Base-by-base conservation (phyloP, 1,140 invertebrate genomes). In the Aphelinus atriplicis region DNA sequence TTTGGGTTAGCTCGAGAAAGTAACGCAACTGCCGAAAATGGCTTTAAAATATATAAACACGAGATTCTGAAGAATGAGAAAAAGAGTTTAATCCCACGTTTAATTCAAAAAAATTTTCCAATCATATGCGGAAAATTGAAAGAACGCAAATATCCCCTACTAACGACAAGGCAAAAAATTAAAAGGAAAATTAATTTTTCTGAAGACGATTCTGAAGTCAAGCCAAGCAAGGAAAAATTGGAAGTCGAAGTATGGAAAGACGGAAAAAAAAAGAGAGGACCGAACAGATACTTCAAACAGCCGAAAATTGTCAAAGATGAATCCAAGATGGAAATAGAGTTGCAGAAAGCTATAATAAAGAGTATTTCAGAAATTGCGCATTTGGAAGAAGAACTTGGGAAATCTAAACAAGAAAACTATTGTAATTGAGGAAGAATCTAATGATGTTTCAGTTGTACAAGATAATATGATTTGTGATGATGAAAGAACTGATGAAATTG, bases 81-180 rank as follows among this genome's bases (percentile, higher is more conserved):
- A 51, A 66, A 53, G 10, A 53, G 48, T 45, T 7, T 7, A 46
- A 43, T 63, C 4, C 61, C 61, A 4, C 43, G 43, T 5, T 47
- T 63, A 4, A 63, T 63, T 3, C 61, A 63, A 47, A 45, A 63
- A 45, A 63, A 42, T 47, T 4, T 43, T 43, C 2, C 2, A 45
- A 63, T 63, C 2, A 63, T 63, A 6, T 3, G n/a, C 3, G 26
- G 26, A 3, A 63, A 63, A 63, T 4, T 63, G 45, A 63, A 63
- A 46, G 61, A 63, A 47, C 61, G 61, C 4, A 47, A 63, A 46
- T 63, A 7, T 63, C 42, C 26, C 3, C 4, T 46, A 63, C 43
- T 3, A 63, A 47, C 61, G 43, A 63, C 61, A 45, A 63, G 61
- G n/a, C 26, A 63, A 63, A 63, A 63, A 63, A 46, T 63, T 5